Evolutionary conservation across 1,140 invertebrate species (phyloP).

Genomic region (Cherax quadricarinatus): DNA sequence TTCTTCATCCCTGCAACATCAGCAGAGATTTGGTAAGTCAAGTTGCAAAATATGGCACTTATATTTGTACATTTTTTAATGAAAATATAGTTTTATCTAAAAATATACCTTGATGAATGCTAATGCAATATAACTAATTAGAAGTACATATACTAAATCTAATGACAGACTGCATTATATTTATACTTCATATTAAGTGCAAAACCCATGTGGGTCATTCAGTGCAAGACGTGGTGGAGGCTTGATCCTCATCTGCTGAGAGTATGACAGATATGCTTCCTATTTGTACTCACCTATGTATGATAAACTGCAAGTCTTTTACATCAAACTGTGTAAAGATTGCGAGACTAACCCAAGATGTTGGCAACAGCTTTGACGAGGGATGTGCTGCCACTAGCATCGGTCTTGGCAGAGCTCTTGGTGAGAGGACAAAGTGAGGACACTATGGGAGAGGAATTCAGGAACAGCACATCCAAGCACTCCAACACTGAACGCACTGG

Average conservation of each 20-base stretch:
- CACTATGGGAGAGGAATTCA: slow-evolving; percentile 47
- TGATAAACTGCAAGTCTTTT: no score
- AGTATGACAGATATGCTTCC: no score
- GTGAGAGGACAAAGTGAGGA: slow-evolving; percentile 79
- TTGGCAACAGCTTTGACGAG: slow-evolving; percentile 87
- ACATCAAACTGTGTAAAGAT: no score
- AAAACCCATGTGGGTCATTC: no score
- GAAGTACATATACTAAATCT: no score
- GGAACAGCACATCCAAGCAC: slow-evolving; percentile 54
- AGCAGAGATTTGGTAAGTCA: not conserved
- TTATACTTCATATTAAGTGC: no score
- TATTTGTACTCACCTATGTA: no score
- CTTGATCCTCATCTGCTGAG: no score
- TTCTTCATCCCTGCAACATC: slow-evolving; percentile 84
- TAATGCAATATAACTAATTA: no score
- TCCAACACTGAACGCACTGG: slow-evolving; percentile 65
- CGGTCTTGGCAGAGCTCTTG: slow-evolving; percentile 80
- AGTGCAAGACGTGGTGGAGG: no score
- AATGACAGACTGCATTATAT: no score
- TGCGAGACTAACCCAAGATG: slow-evolving; percentile 83
- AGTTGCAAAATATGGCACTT: not conserved
- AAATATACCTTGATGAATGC: not conserved
- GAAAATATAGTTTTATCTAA: not conserved
- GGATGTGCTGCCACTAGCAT: slow-evolving; percentile 76
- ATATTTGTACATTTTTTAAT: slow-evolving; percentile 72